Evolutionary conservation across 2,113 vertebrate species (phyloP), one percentile per base, ranked within the genome.

Genomic region (Cairina moschata): DNA sequence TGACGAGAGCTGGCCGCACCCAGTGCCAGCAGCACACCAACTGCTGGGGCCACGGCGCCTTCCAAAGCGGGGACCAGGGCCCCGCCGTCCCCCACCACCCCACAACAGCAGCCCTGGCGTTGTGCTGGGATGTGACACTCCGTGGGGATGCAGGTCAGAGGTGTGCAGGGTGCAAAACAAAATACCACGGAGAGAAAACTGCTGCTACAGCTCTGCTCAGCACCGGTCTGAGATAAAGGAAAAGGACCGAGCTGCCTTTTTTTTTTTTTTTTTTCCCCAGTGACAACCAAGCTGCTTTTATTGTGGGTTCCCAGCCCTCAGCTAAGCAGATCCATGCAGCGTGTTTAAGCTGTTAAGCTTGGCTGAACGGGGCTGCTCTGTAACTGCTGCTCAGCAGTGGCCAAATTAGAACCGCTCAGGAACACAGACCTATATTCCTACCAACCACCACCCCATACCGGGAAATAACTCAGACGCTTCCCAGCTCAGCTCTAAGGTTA

Each of bases 291-390:
- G 88, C 91, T 89, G 86, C 67, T 67, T 84, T 88, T 40, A 3
- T 17, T 26, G 67, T 13, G 60, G 36, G 56, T 62, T 86, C 29
- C 46, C 73, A 96, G 77, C 77, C 46, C 83, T 17, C 26, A 20
- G 89, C 73, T 88, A 92, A 94, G 92, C 83, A 95, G 89, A 83
- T 88, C 72, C 55, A 54, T 1, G 14, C 44, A 40, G 40, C 63
- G 28, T 22, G 11, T 38, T 54, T 94, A 92, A 94, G 95, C 95
- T 59, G 85, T 80, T 91, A 95, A 94, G 78, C 88, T 84, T 2
- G 18, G 83, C 84, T 94, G 81, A 94, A 93, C 7, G 56, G 85
- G 44, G 66, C 66, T 71, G 84, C 46, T 83, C 94, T 86, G 86
- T 34, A 38, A 10, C 34, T 25, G 59, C 78, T 8, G 84, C 92